Conservation (phyloP, 2,888 invertebrate genomes). For the Atethmia centrago region DNA sequence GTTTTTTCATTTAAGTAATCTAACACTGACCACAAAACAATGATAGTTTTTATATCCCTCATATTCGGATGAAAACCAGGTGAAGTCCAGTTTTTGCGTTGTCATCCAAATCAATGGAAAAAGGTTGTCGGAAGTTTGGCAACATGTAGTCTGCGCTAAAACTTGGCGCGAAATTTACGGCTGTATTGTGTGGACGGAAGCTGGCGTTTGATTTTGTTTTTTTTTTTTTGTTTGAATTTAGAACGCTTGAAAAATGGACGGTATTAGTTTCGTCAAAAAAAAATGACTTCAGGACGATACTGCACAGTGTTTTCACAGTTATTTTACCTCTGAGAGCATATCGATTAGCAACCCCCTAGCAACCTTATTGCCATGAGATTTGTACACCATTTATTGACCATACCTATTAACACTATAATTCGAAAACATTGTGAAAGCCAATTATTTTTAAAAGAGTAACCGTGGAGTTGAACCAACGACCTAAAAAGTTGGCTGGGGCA, state of each 20-base stretch:
- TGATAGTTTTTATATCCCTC: background rate
- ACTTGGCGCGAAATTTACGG: constrained; percentile 29
- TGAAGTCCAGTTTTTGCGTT: constrained; percentile 19
- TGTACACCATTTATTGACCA: too few species aligned
- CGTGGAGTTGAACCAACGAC: too few species aligned
- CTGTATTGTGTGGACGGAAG: constrained; percentile 4
- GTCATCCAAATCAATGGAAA: constrained; percentile 14
- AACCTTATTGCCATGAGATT: too few species aligned
- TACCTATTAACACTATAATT: too few species aligned
- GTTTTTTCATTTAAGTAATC: background rate
- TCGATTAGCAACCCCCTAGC: too few species aligned
- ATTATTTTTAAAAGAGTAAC: too few species aligned
- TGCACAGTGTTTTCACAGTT: too few species aligned
- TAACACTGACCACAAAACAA: background rate
- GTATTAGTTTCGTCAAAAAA: background rate
- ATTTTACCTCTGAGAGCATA: too few species aligned
- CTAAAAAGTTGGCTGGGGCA: too few species aligned
- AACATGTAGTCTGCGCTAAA: constrained; percentile 43
- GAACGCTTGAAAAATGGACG: background rate
- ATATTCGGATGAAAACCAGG: constrained; percentile 3
- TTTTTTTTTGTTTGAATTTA: constrained; percentile 1
- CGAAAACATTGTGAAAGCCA: too few species aligned
- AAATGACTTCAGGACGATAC: background rate
- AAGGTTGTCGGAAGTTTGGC: constrained; percentile 18
- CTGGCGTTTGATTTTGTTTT: background rate